phyloP scores from a whole-genome alignment of 2,888 invertebrate species.

The Thereva nobilitata region DNA sequence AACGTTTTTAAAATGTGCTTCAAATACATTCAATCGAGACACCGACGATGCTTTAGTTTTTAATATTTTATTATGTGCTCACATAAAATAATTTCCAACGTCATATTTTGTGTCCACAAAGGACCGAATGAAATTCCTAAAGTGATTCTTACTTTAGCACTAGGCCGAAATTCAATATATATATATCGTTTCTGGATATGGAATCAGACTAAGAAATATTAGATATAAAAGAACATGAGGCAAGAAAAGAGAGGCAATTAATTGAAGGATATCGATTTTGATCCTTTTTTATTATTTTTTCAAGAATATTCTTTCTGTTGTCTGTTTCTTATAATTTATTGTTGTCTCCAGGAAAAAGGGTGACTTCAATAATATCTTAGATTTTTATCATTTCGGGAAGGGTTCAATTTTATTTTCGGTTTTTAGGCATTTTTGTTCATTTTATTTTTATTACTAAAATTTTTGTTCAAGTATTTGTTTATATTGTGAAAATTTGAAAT shows the following conservation, averaged over 20 bases:
- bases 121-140: too few species aligned
- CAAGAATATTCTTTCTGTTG: not conserved
- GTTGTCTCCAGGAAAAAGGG: not conserved
- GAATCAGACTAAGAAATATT: not conserved
- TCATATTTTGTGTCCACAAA: too few species aligned
- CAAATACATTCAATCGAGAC: too few species aligned
- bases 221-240: not conserved
- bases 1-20: too few species aligned
- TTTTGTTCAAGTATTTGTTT: not conserved
- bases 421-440: not conserved
- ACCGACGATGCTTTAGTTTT: too few species aligned
- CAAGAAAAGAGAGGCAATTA: slow-evolving; percentile 14
- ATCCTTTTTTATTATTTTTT: slow-evolving; percentile 12
- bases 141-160: too few species aligned
- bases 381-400: slow-evolving; percentile 10
- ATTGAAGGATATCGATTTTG: slow-evolving; percentile 20
- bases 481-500: too few species aligned
- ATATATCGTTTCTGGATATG: too few species aligned
- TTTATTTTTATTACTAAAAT: not conserved
- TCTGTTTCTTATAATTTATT: slow-evolving; percentile 5
- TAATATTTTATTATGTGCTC: too few species aligned
- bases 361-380: slow-evolving; percentile 20
- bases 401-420: slow-evolving; percentile 7
- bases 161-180: too few species aligned
- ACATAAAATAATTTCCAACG: too few species aligned